These are phyloP conservation scores for Brienomyrus longianalis DNA, from an alignment of 2,113 vertebrate genomes.

Conservation along the genomic window DNA sequence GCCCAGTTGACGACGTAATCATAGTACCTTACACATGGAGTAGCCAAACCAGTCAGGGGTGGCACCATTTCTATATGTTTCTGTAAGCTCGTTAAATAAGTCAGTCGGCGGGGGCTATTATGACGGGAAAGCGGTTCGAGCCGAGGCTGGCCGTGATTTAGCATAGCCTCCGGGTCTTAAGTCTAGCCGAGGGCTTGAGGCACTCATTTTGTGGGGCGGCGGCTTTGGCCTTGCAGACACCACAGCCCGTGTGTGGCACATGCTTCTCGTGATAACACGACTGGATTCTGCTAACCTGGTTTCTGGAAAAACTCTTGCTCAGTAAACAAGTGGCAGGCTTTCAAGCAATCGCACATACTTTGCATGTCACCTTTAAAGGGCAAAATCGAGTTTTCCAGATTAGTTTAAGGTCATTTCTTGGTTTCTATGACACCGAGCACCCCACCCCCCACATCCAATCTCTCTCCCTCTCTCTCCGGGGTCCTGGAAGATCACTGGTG, in stretches of 20 bases:
- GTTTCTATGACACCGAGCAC: neutral
- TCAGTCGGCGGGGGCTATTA: neutral
- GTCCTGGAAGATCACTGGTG: neutral
- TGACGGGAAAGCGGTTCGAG: neutral
- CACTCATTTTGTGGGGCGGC: neutral
- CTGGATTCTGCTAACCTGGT: neutral
- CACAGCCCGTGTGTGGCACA: neutral
- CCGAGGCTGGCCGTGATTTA: neutral
- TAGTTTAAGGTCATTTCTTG: slow-evolving; percentile 21
- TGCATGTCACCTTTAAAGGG: neutral
- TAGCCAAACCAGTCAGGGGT: neutral
- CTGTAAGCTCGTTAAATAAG: neutral
- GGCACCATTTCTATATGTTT: neutral
- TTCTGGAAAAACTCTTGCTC: neutral
- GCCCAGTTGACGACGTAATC: neutral
- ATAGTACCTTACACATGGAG: neutral
- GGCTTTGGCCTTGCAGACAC: neutral
- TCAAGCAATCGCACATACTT: neutral
- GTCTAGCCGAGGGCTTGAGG: neutral
- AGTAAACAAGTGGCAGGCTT: neutral
- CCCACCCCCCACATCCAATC: neutral
- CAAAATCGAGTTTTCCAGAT: neutral
- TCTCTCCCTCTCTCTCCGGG: neutral
- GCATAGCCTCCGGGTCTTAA: neutral
- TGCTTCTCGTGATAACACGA: neutral